Conservation (phyloP, 2,113 vertebrate species). For the Dromiciops gliroides region DNA sequence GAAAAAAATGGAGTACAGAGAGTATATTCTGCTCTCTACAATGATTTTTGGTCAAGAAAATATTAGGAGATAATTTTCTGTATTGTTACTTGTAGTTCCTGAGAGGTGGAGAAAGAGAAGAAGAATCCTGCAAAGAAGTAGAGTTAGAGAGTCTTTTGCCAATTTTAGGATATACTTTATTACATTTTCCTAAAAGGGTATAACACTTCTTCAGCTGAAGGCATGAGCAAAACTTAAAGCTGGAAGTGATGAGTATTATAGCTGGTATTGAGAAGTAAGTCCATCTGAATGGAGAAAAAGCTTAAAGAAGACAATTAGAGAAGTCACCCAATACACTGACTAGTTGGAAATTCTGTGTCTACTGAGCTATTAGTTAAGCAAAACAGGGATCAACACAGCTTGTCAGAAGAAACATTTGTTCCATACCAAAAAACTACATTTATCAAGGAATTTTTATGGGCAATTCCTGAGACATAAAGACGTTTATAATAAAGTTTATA, state of each 20-base stretch:
- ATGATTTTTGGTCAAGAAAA: neutral
- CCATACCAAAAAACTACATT: neutral
- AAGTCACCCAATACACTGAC: neutral
- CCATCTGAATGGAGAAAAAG: neutral
- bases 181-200: neutral
- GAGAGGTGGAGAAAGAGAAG: neutral
- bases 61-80: neutral
- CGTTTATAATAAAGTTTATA: neutral
- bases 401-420: neutral
- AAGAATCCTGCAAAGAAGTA: neutral
- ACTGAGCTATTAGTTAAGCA: neutral
- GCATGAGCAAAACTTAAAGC: neutral
- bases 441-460: neutral
- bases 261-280: neutral
- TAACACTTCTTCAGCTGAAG: neutral
- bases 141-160: neutral
- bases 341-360: neutral
- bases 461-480: neutral
- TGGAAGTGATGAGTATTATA: neutral
- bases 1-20: neutral
- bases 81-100: neutral
- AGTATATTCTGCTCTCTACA: neutral
- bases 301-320: neutral
- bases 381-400: neutral
- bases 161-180: neutral